These are phyloP conservation scores for Phoebastria nigripes DNA, from an alignment of 2,797 vertebrate genomes.

Conservation along the genomic window DNA sequence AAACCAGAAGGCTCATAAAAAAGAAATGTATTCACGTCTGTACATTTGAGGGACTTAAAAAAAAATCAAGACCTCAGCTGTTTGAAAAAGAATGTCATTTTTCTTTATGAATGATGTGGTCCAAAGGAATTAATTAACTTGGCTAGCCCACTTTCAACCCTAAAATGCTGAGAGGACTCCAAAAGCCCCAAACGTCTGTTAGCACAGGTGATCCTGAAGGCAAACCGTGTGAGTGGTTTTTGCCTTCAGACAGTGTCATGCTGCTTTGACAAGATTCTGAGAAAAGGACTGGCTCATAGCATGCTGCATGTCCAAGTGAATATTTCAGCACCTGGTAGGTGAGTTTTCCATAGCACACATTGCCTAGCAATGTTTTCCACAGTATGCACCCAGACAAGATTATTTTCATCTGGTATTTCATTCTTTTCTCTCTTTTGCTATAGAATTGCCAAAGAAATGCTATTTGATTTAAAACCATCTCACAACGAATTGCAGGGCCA, in stretches of 20 bases:
- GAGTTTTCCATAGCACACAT: background rate
- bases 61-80: background rate
- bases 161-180: background rate
- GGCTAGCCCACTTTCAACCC: background rate
- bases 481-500: background rate
- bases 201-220: background rate
- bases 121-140: slow-evolving; percentile 17
- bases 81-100: background rate
- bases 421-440: background rate
- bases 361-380: background rate
- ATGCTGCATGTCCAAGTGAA: background rate
- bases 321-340: slow-evolving; percentile 5
- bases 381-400: background rate
- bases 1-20: slow-evolving; percentile 10
- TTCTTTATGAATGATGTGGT: background rate
- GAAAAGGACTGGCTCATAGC: background rate
- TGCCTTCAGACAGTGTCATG: background rate
- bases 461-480: background rate
- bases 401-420: background rate
- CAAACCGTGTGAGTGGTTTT: background rate
- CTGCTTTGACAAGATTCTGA: background rate
- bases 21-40: background rate
- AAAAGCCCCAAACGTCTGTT: background rate
- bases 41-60: background rate
- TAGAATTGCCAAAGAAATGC: background rate